Evolutionary conservation across 2,113 vertebrate species (phyloP).

Genomic region (Emydura subglobosa): DNA sequence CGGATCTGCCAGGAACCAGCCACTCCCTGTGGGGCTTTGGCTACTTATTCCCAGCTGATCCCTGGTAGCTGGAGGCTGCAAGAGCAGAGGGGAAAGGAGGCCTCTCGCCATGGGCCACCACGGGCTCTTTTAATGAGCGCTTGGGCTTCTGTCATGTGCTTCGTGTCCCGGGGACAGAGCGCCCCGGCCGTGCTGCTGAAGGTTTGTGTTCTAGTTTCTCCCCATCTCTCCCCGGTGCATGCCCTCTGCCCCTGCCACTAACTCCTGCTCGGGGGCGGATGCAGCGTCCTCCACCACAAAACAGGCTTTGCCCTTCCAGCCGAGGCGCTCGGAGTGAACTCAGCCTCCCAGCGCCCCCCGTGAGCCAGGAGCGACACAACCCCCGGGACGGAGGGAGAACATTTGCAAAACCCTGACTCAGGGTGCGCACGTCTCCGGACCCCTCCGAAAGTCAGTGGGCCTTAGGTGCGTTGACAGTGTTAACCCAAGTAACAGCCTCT

Average conservation of each 20-base stretch:
- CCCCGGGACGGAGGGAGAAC: neutral
- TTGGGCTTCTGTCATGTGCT: neutral
- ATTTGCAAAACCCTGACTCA: neutral
- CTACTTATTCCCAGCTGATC: neutral
- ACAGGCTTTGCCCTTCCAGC: too few species aligned
- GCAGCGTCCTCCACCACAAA: too few species aligned
- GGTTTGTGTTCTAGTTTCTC: neutral
- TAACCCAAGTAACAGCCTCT: neutral
- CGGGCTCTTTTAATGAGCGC: neutral
- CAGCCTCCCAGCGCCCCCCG: fast-evolving
- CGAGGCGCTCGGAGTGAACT: too few species aligned
- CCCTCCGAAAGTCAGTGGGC: neutral
- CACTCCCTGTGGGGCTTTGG: too few species aligned
- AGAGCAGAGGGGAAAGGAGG: neutral
- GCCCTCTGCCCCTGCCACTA: fast-evolving
- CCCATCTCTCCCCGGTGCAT: fast-evolving
- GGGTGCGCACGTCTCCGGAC: too few species aligned
- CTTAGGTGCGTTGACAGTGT: neutral
- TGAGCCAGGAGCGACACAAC: neutral
- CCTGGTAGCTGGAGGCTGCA: neutral
- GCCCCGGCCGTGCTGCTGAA: too few species aligned
- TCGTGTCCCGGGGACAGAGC: too few species aligned
- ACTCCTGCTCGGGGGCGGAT: neutral
- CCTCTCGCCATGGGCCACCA: too few species aligned
- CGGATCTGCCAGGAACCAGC: neutral